Percentiles rank a stretch among this genome's conserved stretches.
phyloP scores from a whole-genome alignment of 2,888 invertebrate species.

The Agonopterix heracliana region DNA sequence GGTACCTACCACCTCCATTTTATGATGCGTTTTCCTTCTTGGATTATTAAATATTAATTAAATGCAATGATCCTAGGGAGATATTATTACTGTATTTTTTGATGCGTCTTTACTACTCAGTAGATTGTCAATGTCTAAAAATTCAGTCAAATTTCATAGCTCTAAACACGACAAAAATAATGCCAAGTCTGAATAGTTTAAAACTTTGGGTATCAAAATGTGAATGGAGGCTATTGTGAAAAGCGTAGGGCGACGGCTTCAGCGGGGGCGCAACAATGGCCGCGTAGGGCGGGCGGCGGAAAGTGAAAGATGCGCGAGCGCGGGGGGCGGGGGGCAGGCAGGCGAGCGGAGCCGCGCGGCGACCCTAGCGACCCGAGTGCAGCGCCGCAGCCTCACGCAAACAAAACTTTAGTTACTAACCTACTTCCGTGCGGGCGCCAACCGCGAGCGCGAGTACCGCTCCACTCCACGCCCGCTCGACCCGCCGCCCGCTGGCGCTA shows the following conservation, averaged over 20 bases:
- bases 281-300: slow-evolving; percentile 49
- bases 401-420: slow-evolving; percentile 76
- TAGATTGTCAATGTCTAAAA: no score
- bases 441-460: slow-evolving; percentile 56
- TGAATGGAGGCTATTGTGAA: slow-evolving; percentile 23
- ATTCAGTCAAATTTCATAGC: no score
- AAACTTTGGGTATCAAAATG: not conserved
- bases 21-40: no score
- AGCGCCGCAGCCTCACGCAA: slow-evolving; percentile 75
- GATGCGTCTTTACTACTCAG: no score
- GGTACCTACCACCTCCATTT: no score
- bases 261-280: slow-evolving; percentile 31
- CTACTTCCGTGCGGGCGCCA: slow-evolving; percentile 76
- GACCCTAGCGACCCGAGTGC: slow-evolving; percentile 48
- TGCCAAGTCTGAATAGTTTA: no score
- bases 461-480: slow-evolving; percentile 26
- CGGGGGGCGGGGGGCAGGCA: slow-evolving; percentile 26
- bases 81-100: no score
- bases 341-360: slow-evolving; percentile 39
- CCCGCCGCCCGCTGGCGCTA: slow-evolving; percentile 16
- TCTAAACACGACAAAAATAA: no score
- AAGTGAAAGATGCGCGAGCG: slow-evolving; percentile 64
- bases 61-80: no score
- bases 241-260: slow-evolving; percentile 20
- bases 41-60: no score